phyloP scores from a whole-genome alignment of 2,797 vertebrate genomes.

The Artibeus jamaicensis region DNA sequence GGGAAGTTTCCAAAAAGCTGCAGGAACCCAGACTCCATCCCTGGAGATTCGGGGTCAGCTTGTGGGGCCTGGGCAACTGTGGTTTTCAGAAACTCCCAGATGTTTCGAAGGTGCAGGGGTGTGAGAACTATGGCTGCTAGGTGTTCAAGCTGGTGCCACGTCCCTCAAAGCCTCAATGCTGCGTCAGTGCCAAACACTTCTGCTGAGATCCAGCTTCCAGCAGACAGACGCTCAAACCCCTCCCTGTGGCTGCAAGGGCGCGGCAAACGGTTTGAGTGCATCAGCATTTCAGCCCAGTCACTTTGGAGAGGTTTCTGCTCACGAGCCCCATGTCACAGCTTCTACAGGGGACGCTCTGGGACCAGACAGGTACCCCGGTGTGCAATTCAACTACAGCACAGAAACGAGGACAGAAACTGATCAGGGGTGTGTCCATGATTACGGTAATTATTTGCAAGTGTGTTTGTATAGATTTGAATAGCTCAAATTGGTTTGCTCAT shows the following conservation, averaged over 20 bases:
- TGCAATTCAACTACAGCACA: fast-evolving
- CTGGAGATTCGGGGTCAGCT: fast-evolving
- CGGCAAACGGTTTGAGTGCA: no score
- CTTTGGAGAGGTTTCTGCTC: not conserved
- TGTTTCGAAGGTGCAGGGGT: not conserved
- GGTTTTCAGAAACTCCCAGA: not conserved
- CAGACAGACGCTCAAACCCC: not conserved
- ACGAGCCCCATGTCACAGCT: not conserved
- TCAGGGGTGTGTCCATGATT: fast-evolving
- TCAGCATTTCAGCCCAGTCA: not conserved
- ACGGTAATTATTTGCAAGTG: not conserved
- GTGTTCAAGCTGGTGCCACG: no score
- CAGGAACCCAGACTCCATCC: not conserved
- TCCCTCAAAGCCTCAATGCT: not conserved
- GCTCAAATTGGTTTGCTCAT: not conserved
- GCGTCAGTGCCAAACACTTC: no score
- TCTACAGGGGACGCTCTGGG: not conserved
- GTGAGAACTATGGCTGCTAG: fast-evolving
- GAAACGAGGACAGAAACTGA: not conserved
- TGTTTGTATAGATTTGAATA: not conserved
- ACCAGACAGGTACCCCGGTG: fast-evolving
- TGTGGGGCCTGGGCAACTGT: fast-evolving
- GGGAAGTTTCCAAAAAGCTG: not conserved
- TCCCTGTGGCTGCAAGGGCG: fast-evolving
- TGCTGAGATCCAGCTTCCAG: not conserved